Evolutionary conservation across 2,797 vertebrate genomes (phyloP).

Genomic region (Pristis pectinata): DNA sequence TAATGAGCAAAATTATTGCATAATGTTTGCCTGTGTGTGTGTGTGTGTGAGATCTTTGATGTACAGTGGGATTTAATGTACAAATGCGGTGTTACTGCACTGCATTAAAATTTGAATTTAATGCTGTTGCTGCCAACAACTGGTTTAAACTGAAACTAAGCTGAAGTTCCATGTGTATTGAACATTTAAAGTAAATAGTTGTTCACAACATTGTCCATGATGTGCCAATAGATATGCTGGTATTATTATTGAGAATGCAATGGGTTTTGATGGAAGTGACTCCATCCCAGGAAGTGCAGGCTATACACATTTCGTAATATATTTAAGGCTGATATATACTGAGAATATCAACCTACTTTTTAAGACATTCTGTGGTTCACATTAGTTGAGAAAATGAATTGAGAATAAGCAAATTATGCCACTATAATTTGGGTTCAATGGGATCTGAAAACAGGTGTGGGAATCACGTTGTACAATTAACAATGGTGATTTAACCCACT

Average conservation of each 20-base stretch:
- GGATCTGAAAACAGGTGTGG: too few species aligned
- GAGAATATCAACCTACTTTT: neutral
- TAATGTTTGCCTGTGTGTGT: neutral
- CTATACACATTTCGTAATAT: neutral
- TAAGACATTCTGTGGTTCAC: neutral
- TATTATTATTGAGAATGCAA: neutral
- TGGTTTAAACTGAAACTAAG: neutral
- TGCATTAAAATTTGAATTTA: neutral
- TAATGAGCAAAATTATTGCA: constrained; percentile 6
- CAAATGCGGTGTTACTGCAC: neutral
- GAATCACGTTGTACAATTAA: too few species aligned
- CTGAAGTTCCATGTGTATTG: neutral
- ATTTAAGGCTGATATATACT: neutral
- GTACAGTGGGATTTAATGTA: neutral
- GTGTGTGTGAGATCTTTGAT: neutral
- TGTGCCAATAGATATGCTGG: neutral
- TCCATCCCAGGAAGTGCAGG: neutral
- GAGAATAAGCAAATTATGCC: neutral
- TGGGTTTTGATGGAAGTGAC: neutral
- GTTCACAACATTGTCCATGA: neutral
- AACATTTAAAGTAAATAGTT: neutral
- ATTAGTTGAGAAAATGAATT: neutral
- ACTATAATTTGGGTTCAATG: neutral
- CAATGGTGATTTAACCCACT: too few species aligned
- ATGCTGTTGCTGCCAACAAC: neutral